phyloP scores from a whole-genome alignment of 2,888 invertebrate genomes.

The Drosophila borborema region DNA sequence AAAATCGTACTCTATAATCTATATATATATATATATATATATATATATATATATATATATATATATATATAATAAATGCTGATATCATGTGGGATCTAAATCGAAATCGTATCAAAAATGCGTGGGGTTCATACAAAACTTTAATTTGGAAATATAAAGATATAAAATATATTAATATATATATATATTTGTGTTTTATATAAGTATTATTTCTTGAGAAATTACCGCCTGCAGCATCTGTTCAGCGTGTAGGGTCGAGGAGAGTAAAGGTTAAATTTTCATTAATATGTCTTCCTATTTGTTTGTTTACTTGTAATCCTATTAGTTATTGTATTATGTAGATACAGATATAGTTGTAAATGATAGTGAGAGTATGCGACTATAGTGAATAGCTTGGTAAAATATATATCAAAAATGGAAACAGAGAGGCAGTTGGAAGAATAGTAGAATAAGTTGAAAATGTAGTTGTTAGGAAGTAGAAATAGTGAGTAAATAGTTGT shows the following conservation, averaged over 20 bases:
- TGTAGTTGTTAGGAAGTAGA: constrained; percentile 23
- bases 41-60: constrained; percentile 9
- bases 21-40: constrained; percentile 11
- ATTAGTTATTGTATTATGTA: constrained; percentile 9
- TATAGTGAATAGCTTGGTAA: constrained; percentile 27
- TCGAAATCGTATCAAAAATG: constrained; percentile 60
- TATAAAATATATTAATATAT: constrained; percentile 12
- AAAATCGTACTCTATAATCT: constrained; percentile 11
- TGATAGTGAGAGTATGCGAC: constrained; percentile 42
- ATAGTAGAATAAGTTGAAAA: constrained; percentile 63
- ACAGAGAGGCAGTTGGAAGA: constrained; percentile 16
- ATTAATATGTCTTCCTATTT: constrained; percentile 65
- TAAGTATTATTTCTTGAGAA: constrained; percentile 49
- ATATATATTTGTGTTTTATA: neutral
- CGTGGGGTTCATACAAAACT: constrained; percentile 50
- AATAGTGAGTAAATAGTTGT: constrained; percentile 18
- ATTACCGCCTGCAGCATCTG: constrained; percentile 84
- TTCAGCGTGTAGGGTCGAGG: constrained; percentile 74
- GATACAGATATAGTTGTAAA: constrained; percentile 25
- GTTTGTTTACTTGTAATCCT: neutral
- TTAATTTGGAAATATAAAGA: constrained; percentile 45
- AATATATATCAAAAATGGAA: constrained; percentile 31
- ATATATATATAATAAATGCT: constrained; percentile 36
- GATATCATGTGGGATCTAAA: constrained; percentile 51
- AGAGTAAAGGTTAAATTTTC: constrained; percentile 68